These are phyloP conservation scores for Hemibagrus wyckioides DNA, from an alignment of 2,113 vertebrate genomes.

Conservation along the genomic window DNA sequence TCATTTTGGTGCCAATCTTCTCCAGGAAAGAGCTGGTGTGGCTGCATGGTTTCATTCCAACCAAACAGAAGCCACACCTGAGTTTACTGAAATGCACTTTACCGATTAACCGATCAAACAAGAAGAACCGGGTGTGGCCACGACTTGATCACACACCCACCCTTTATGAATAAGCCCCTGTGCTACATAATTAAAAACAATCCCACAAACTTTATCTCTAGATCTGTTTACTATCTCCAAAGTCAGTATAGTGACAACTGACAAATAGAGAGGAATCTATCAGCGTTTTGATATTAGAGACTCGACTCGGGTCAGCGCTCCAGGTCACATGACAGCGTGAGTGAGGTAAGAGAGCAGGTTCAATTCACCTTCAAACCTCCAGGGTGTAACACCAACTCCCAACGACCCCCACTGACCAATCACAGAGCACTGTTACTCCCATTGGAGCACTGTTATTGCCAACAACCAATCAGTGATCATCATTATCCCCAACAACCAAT, in stretches of 20 bases:
- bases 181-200: neutral
- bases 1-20: neutral
- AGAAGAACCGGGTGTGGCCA: too few relatives aligned
- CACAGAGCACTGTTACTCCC: too few relatives aligned
- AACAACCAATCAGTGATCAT: neutral
- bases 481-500: neutral
- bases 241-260: neutral
- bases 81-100: too few relatives aligned
- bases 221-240: neutral
- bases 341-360: neutral
- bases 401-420: neutral
- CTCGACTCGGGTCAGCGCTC: neutral
- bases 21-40: too few relatives aligned
- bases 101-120: too few relatives aligned
- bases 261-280: too few relatives aligned
- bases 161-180: too few relatives aligned
- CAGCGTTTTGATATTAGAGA: neutral
- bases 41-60: too few relatives aligned
- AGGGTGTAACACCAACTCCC: neutral
- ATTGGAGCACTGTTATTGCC: neutral
- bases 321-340: neutral
- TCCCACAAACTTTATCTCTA: neutral
- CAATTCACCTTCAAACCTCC: neutral
- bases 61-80: too few relatives aligned
- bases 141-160: too few relatives aligned